Evolutionary conservation across 2,888 invertebrate genomes (phyloP).

Genomic region (Rotaria magnacalcarata): DNA sequence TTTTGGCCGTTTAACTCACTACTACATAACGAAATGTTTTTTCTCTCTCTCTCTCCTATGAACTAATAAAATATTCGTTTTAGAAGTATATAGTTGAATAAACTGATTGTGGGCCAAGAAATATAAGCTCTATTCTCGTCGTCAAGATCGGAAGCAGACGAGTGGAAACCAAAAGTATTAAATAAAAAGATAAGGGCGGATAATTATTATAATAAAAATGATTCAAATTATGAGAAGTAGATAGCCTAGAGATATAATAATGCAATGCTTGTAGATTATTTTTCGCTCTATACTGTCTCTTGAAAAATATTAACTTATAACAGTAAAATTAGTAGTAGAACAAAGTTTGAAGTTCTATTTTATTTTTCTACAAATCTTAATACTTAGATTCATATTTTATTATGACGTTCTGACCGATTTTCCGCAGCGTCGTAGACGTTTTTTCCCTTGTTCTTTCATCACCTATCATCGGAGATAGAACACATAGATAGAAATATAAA

Average conservation of each 20-base stretch:
- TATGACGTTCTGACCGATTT: too few species aligned
- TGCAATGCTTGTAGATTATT: background rate
- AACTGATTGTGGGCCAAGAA: background rate
- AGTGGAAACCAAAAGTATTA: background rate
- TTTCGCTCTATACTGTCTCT: background rate
- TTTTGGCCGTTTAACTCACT: background rate
- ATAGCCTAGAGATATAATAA: background rate
- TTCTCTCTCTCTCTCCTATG: background rate
- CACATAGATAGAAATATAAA: too few species aligned
- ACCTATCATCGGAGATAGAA: too few species aligned
- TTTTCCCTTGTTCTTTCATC: too few species aligned
- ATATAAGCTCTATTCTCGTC: background rate
- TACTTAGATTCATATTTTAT: too few species aligned
- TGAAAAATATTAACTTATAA: background rate
- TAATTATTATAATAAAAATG: background rate
- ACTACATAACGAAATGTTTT: background rate
- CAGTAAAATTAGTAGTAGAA: background rate
- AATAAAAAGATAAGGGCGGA: background rate
- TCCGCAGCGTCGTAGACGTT: too few species aligned
- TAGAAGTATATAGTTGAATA: background rate
- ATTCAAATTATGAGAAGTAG: constrained; percentile 8
- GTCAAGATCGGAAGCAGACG: background rate
- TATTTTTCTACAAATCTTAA: too few species aligned
- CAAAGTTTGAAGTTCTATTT: too few species aligned
- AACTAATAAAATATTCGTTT: background rate